Conservation (phyloP, 2,113 vertebrate species). For the Spilogale gracilis region DNA sequence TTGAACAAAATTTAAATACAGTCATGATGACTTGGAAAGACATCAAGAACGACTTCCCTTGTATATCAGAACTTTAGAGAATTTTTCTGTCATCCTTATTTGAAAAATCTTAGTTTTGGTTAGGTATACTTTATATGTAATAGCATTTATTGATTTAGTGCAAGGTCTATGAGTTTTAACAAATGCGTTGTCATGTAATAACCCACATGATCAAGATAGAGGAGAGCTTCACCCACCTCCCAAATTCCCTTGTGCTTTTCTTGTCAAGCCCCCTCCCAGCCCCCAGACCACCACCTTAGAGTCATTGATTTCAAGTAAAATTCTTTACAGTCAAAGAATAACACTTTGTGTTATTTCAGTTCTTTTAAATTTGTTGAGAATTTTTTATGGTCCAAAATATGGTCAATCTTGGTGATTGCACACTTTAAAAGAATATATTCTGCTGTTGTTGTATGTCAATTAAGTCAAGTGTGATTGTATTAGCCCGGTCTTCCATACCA, state of each 20-base stretch:
- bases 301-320: not conserved
- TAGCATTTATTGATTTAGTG: not conserved
- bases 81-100: not conserved
- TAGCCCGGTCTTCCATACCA: not conserved
- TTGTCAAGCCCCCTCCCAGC: not conserved
- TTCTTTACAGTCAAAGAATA: not conserved
- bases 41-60: not conserved
- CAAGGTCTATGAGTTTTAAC: not conserved
- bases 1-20: not conserved
- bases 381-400: not conserved
- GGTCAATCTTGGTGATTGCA: not conserved
- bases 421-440: not conserved
- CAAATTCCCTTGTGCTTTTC: not conserved
- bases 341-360: not conserved
- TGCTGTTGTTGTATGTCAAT: not conserved
- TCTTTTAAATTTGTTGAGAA: not conserved
- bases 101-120: not conserved
- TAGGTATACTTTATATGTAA: not conserved
- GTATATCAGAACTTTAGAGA: not conserved
- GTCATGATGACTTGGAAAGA: not conserved
- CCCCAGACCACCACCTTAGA: not conserved
- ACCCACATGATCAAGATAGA: not conserved
- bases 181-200: not conserved
- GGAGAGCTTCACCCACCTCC: not conserved
- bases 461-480: not conserved